Evolutionary conservation across 2,113 vertebrate genomes (phyloP).

Genomic region (Anhinga anhinga): DNA sequence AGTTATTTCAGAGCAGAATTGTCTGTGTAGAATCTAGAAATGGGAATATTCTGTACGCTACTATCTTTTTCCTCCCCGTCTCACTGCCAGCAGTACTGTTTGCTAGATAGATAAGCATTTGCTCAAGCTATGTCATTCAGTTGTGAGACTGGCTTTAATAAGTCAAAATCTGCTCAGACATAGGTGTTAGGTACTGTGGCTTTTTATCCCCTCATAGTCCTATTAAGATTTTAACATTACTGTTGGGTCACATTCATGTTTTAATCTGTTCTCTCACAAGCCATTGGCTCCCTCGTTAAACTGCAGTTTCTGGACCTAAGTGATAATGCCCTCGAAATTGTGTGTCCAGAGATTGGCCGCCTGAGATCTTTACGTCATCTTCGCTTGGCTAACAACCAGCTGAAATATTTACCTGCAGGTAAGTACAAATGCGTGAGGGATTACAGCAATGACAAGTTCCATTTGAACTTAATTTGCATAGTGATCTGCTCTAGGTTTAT

Average conservation of each 20-base stretch:
- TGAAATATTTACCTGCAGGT: constrained; percentile 89
- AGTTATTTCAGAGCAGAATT: neutral
- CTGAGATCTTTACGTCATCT: constrained; percentile 90
- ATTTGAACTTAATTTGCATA: neutral
- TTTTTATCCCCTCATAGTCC: neutral
- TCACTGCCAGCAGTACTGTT: neutral
- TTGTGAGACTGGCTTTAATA: neutral
- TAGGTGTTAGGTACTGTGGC: neutral
- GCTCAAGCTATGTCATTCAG: neutral
- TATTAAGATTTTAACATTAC: neutral
- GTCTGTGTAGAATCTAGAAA: neutral
- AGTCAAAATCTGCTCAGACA: neutral
- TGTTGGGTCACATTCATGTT: constrained; percentile 10
- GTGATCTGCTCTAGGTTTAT: neutral
- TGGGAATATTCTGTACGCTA: neutral
- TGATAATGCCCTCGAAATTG: constrained; percentile 90
- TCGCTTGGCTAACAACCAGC: constrained; percentile 90
- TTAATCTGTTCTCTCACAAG: constrained; percentile 73
- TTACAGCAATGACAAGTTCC: neutral
- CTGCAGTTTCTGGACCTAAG: constrained; percentile 94
- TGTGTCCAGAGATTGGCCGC: constrained; percentile 93
- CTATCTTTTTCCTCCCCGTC: neutral
- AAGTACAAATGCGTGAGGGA: neutral
- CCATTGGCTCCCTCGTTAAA: constrained; percentile 89
- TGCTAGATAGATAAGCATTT: neutral